phyloP scores from a whole-genome alignment of 2,113 vertebrate genomes.

The Salvator merianae region DNA sequence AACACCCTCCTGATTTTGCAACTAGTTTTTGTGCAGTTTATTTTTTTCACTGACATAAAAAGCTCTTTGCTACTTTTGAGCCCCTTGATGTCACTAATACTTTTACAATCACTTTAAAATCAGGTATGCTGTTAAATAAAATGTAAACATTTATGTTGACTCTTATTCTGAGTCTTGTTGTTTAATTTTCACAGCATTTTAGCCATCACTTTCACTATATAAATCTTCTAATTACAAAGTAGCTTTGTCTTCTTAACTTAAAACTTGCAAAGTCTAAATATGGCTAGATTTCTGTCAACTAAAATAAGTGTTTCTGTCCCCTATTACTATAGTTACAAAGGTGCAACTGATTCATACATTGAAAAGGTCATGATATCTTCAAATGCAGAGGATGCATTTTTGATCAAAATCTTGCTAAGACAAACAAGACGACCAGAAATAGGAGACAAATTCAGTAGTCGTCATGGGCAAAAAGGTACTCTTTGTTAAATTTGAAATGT shows the following conservation, averaged over 20 bases:
- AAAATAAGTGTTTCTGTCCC: conserved; percentile 29
- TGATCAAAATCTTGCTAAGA: conserved; percentile 97
- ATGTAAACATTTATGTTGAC: background rate
- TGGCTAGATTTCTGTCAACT: background rate
- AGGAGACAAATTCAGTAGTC: conserved; percentile 98
- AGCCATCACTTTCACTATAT: background rate
- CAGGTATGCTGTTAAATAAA: background rate
- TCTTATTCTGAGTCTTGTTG: background rate
- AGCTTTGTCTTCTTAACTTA: background rate
- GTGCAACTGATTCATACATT: conserved; percentile 95
- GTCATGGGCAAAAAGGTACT: conserved; percentile 97
- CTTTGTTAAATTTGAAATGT: background rate
- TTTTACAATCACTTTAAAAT: background rate
- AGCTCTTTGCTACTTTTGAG: background rate
- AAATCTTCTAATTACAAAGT: background rate
- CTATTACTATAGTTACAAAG: conserved; percentile 88
- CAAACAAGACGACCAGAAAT: conserved; percentile 97
- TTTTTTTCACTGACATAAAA: background rate
- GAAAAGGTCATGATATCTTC: conserved; percentile 99
- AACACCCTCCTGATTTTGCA: background rate
- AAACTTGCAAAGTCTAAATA: conserved; percentile 15
- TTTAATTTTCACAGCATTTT: background rate
- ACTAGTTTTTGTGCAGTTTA: background rate
- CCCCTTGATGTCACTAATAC: background rate
- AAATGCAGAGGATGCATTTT: conserved; percentile 96